These are phyloP conservation scores for Petrolisthes manimaculis DNA, from an alignment of 2,888 invertebrate species.

Conservation along the genomic window DNA sequence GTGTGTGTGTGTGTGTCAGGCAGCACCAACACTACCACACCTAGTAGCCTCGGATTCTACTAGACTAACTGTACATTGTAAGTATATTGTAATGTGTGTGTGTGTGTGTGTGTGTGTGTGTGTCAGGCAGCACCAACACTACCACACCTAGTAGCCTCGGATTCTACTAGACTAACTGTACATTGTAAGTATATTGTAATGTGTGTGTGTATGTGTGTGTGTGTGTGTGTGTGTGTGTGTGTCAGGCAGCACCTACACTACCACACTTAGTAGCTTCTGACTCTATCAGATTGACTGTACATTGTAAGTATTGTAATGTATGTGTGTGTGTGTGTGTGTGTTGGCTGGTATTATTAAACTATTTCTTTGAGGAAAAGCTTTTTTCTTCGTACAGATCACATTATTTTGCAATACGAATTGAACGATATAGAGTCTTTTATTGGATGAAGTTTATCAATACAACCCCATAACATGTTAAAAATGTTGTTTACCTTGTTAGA, in stretches of 20 bases:
- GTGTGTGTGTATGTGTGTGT: too few relatives aligned
- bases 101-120: neutral
- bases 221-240: too few relatives aligned
- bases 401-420: too few relatives aligned
- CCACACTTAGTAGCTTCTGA: constrained; percentile 46
- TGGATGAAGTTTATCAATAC: too few relatives aligned
- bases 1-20: constrained; percentile 29
- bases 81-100: constrained; percentile 20
- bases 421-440: too few relatives aligned
- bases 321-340: neutral
- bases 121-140: neutral
- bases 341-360: too few relatives aligned
- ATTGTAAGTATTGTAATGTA: constrained; percentile 43
- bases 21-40: constrained; percentile 51
- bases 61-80: constrained; percentile 55
- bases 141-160: too few relatives aligned
- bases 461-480: too few relatives aligned
- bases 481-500: neutral
- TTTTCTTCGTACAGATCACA: too few relatives aligned
- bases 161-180: too few relatives aligned
- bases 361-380: too few relatives aligned
- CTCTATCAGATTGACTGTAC: constrained; percentile 43
- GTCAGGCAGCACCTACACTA: constrained; percentile 42
- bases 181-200: too few relatives aligned
- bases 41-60: constrained; percentile 33